phyloP scores from a whole-genome alignment of 2,797 vertebrate species.

The Graptemys geographica region DNA sequence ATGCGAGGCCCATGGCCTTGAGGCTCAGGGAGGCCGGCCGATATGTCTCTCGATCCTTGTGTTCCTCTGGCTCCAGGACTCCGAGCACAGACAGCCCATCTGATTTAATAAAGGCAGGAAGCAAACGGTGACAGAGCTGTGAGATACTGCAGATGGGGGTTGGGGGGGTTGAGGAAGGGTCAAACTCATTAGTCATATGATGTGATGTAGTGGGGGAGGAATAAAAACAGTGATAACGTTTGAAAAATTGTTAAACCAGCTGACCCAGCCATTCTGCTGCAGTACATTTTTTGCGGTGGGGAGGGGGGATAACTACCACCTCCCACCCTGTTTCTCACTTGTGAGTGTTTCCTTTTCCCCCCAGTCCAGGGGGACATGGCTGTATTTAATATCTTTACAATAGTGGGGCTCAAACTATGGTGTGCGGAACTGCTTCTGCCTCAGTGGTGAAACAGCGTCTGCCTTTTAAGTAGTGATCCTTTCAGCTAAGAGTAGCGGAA shows the following conservation, averaged over 20 bases:
- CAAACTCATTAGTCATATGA: conserved; percentile 75
- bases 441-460: background rate
- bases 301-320: conserved; percentile 37
- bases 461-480: background rate
- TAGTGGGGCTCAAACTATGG: background rate
- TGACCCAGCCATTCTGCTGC: conserved; percentile 20
- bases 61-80: conserved; percentile 48
- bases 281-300: background rate
- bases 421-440: background rate
- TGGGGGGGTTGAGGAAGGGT: conserved; percentile 74
- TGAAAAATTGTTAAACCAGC: conserved; percentile 35
- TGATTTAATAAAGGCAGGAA: conserved; percentile 75
- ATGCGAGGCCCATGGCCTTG: background rate
- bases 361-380: background rate
- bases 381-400: background rate
- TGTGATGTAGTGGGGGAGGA: conserved; percentile 57
- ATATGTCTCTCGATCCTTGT: conserved; percentile 12
- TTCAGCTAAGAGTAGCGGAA: background rate
- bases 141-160: conserved; percentile 75
- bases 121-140: conserved; percentile 57
- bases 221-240: conserved; percentile 54
- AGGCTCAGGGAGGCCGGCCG: conserved; percentile 25
- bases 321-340: conserved; percentile 19
- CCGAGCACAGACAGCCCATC: conserved; percentile 36
- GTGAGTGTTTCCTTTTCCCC: background rate